Evolutionary conservation across 1,140 invertebrate species (phyloP), one percentile per base, ranked within the genome.

Genomic region (Apis laboriosa): DNA sequence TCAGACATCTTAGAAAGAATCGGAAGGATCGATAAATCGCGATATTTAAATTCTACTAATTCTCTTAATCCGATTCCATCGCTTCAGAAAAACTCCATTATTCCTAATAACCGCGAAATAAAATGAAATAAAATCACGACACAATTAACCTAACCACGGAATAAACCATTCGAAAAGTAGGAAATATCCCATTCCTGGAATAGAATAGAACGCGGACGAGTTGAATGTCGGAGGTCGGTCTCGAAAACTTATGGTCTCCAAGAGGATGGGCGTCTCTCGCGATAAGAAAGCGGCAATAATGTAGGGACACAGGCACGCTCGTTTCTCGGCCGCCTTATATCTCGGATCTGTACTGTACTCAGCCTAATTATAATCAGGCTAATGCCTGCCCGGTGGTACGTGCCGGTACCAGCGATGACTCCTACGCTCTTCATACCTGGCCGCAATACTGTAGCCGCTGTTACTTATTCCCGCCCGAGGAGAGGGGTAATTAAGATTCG

Each of bases 331-430:
- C 86, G 63, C 90, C 89, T 92, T 93, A 87, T 93, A 94, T 93
- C 92, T 93, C 78, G 90, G 88, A 94, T 93, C 92, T 92, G 89
- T 87, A 89, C 84, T 86, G 88, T 94, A 94, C 94, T 94, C 92
- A 94, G 92, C 84, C 93, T 94, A 94, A 94, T 94, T 94, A 94
- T 94, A 94, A 94, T 94, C 94, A 94, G 90, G 88, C 93, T 94
- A 94, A 94, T 94, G 94, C 92, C 91, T 89, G 94, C 92, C 91
- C 89, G 86, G 70, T 77, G 77, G 84, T 85, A 85, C 82, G 86
- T 80, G 81, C 83, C 88, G 84, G 82, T 87, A 87, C 72, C 71
- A 73, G 72, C 75, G 82, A 56, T 75, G 74, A 77, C 86, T 84
- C 82, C 83, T 86, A 86, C 84, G 79, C 84, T 90, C 77, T 86